Evolutionary conservation across 2,797 vertebrate genomes (phyloP).

Genomic region (Coranthus polyacanthus): DNA sequence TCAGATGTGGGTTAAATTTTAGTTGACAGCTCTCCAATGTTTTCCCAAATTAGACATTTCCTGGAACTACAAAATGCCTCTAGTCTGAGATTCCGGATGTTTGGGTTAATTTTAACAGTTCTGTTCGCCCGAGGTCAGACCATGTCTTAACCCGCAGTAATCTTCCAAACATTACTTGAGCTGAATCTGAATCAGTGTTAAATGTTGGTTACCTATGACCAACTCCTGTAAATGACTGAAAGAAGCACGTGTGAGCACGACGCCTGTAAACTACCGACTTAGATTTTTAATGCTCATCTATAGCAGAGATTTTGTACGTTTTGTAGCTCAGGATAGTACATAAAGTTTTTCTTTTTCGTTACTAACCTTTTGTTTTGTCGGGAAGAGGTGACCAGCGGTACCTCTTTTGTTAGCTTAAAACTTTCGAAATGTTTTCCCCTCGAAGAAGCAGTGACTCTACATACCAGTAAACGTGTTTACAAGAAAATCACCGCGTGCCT

Average conservation of each 20-base stretch:
- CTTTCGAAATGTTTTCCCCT: conserved; percentile 5
- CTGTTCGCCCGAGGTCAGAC: background rate
- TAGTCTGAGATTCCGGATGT: conserved; percentile 7
- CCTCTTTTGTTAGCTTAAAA: background rate
- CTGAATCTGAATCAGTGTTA: background rate
- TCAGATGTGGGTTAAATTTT: background rate
- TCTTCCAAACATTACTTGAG: background rate
- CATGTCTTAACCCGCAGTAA: background rate
- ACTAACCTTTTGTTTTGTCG: conserved; percentile 4
- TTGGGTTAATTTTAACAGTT: background rate
- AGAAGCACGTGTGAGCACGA: conserved; percentile 49
- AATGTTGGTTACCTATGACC: background rate
- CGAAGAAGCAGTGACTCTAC: background rate
- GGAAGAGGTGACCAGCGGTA: background rate
- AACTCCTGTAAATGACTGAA: conserved; percentile 21
- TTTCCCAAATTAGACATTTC: background rate
- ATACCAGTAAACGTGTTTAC: conserved; percentile 30
- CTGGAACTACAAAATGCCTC: background rate
- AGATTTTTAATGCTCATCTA: conserved; percentile 44
- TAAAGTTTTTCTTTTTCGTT: background rate
- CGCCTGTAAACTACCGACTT: conserved; percentile 31
- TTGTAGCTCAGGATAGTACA: conserved; percentile 1
- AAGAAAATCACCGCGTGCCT: conserved; percentile 20
- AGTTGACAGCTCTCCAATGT: background rate
- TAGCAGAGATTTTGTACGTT: background rate